phyloP scores from a whole-genome alignment of 2,888 invertebrate species.

The Nycteola revayana region DNA sequence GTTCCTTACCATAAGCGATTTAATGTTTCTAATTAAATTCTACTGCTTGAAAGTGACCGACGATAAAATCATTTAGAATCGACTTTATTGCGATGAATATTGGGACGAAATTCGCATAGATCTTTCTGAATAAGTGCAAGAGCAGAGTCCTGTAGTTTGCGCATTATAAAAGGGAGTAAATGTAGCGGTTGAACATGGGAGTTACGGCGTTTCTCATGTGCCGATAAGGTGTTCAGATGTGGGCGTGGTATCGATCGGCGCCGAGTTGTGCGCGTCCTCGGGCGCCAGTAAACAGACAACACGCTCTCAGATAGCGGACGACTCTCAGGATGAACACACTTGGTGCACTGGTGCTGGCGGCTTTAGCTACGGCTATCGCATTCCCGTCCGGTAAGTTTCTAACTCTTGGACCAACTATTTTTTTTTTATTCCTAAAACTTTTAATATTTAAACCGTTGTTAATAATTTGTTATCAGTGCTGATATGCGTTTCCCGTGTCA shows the following conservation, averaged over 20 bases:
- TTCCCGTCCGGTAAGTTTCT: constrained; percentile 54
- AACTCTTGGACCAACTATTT: no score
- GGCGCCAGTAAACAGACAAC: constrained; percentile 53
- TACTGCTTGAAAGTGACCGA: constrained; percentile 16
- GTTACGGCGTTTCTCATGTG: constrained; percentile 33
- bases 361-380: constrained; percentile 49
- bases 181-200: constrained; percentile 15
- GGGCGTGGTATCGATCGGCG: constrained; percentile 77
- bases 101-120: constrained; percentile 29
- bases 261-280: constrained; percentile 52
- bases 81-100: constrained; percentile 27
- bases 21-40: constrained; percentile 16
- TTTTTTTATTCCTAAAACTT: no score
- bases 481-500: constrained; percentile 38
- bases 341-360: constrained; percentile 41
- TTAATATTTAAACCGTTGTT: no score
- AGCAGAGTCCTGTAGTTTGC: constrained; percentile 8
- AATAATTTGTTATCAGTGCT: constrained; percentile 16
- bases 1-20: constrained; percentile 9
- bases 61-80: constrained; percentile 15
- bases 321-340: constrained; percentile 52
- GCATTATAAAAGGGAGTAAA: constrained; percentile 16
- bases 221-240: constrained; percentile 50
- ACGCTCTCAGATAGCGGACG: constrained; percentile 31
- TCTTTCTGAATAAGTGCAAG: constrained; percentile 11